Evolutionary conservation across 2,113 vertebrate species (phyloP).

Genomic region (Ictalurus furcatus): DNA sequence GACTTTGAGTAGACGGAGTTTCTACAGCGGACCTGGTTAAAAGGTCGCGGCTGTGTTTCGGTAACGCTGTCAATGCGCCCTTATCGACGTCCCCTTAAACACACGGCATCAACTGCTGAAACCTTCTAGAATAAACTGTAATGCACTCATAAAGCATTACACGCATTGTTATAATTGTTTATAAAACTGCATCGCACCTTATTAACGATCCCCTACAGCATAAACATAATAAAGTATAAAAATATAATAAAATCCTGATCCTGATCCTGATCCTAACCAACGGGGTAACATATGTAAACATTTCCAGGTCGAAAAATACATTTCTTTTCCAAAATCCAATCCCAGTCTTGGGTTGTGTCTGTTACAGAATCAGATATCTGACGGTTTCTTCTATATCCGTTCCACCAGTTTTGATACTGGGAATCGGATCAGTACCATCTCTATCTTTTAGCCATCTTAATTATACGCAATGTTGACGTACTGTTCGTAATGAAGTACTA

Average conservation of each 20-base stretch:
- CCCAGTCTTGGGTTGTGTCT: too few relatives aligned
- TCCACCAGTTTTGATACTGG: background rate
- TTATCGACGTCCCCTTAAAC: slow-evolving; percentile 6
- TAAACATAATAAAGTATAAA: too few relatives aligned
- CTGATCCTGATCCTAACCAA: too few relatives aligned
- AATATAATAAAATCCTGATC: background rate
- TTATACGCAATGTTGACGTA: too few relatives aligned
- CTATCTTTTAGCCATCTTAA: background rate
- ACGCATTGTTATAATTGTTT: background rate
- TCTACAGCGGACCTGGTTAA: slow-evolving; percentile 63
- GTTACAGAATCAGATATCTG: background rate
- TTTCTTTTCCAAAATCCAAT: too few relatives aligned
- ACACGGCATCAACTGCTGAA: background rate
- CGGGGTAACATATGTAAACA: too few relatives aligned
- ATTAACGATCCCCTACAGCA: background rate
- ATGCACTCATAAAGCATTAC: too few relatives aligned
- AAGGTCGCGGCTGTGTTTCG: slow-evolving; percentile 56
- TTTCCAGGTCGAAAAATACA: too few relatives aligned
- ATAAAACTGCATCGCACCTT: background rate
- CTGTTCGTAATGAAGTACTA: too few relatives aligned
- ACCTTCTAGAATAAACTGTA: background rate
- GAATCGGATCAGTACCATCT: background rate
- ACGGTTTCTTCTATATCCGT: background rate
- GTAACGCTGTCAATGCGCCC: background rate
- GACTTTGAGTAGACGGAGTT: slow-evolving; percentile 39